Percentiles rank a stretch among this genome's conserved stretches.
phyloP scores from a whole-genome alignment of 2,888 invertebrate genomes.

The Stramonita haemastoma region DNA sequence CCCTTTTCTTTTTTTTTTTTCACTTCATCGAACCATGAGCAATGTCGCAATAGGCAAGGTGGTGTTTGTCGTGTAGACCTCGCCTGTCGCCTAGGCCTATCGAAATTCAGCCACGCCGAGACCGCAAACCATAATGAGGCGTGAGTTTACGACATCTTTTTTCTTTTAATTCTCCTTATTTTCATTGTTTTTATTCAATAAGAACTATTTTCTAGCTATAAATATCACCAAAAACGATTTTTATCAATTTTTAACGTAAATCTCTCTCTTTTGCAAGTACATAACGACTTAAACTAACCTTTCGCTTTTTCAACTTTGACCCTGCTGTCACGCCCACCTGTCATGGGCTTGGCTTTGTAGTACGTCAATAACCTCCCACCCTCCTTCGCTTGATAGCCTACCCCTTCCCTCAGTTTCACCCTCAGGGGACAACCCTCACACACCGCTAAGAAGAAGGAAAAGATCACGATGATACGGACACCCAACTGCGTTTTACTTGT shows the following conservation, averaged over 20 bases:
- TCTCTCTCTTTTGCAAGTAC: background rate
- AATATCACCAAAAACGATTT: background rate
- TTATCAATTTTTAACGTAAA: too few relatives aligned
- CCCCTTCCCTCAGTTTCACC: background rate
- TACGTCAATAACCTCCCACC: too few relatives aligned
- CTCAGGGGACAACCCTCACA: background rate
- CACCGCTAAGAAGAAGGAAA: background rate
- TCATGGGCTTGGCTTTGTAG: background rate
- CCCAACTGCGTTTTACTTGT: background rate
- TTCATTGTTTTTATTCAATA: background rate
- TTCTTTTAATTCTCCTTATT: background rate
- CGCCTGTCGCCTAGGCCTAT: conserved; percentile 16
- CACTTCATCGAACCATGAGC: background rate
- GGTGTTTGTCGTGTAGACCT: conserved; percentile 14
- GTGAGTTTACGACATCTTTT: conserved; percentile 16
- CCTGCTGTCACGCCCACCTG: background rate
- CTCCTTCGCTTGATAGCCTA: background rate
- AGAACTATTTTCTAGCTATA: background rate
- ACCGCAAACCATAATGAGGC: conserved; percentile 22
- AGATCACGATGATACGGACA: background rate
- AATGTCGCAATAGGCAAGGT: conserved; percentile 4
- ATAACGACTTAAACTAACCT: background rate
- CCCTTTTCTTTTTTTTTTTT: background rate
- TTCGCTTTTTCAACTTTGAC: background rate
- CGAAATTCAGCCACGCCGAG: conserved; percentile 39